Base-by-base conservation (phyloP, 2,113 vertebrate species). In the Butorides virescens region DNA sequence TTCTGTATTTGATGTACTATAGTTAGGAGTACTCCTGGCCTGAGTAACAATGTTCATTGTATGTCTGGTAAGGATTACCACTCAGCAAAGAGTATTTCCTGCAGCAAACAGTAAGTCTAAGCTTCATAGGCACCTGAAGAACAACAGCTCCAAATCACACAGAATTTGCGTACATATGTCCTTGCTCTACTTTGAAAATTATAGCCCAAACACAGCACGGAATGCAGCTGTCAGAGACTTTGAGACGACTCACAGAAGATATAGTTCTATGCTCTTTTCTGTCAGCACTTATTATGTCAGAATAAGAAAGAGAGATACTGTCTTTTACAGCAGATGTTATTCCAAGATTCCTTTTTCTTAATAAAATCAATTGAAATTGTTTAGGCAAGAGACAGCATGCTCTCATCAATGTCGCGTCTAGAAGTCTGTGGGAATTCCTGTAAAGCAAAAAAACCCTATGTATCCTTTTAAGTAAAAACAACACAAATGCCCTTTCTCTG, bases 341-440 rank as follows among this genome's bases (percentile, higher is more conserved):
- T 90, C 46, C 42, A 92, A 39, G 46, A 76, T 86, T 82, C 20
- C 13, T 82, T 89, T 84, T 92, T 42, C 87, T 83, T 83, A 90
- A 88, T 39, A 76, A 86, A 92, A 90, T 86, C 15, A 94, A 18
- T 83, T 88, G 29, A 82, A 95, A 80, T 87, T 71, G 20, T 67
- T 90, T 52, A 80, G 78, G 59, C 59, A 92, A 86, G 68, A 90
- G 78, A 83, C 59, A 86, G 37, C 32, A 67, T 80, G 55, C 34
- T 77, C n/a, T 83, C 59, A 83, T 80, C 62, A 79, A 34, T 53
- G 67, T 81, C 16, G 2, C 4, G 9, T 95, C 85, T 63, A 86
- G 50, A 84, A 94, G 55, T 86, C 86, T 95, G 63, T 84, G 37
- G 47, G 37, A 90, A 92, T 96, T 95, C 88, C 78, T 74, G 85